phyloP scores from a whole-genome alignment of 2,888 invertebrate species.

The Hanleya hanleyi region DNA sequence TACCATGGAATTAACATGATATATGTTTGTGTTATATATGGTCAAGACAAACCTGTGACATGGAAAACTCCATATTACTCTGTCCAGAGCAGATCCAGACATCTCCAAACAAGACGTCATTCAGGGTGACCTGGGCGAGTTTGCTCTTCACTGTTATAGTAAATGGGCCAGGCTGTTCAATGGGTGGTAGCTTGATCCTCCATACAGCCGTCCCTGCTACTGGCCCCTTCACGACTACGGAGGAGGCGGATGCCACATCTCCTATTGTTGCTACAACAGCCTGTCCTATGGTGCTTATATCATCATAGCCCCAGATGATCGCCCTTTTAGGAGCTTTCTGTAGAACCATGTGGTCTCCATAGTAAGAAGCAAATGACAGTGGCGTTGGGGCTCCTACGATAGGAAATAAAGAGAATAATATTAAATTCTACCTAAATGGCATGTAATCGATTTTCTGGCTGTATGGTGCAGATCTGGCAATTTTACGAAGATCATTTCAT shows the following conservation, averaged over 20 bases:
- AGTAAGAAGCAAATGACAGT: conserved; percentile 28
- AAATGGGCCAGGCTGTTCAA: conserved; percentile 38
- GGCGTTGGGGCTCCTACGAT: too few species aligned
- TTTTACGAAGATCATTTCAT: too few species aligned
- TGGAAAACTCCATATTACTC: conserved; percentile 46
- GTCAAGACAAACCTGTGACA: too few species aligned
- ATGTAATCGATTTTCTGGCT: too few species aligned
- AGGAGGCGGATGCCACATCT: background rate
- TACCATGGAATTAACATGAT: too few species aligned
- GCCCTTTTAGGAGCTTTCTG: conserved; percentile 29
- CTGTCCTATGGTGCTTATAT: background rate
- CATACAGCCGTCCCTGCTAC: conserved; percentile 20
- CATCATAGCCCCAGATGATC: conserved; percentile 16
- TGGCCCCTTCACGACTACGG: background rate
- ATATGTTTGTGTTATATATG: too few species aligned
- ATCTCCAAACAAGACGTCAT: conserved; percentile 54
- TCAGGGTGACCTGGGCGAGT: conserved; percentile 22
- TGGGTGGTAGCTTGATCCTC: conserved; percentile 28
- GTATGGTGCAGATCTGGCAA: too few species aligned
- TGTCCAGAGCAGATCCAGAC: conserved; percentile 58
- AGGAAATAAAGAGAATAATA: too few species aligned
- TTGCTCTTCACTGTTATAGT: conserved; percentile 25
- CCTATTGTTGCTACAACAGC: background rate
- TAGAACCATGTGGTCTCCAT: conserved; percentile 38
- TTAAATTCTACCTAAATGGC: too few species aligned